Base-by-base conservation (phyloP, 1,140 invertebrate species). In the Pachypsylla venusta region DNA sequence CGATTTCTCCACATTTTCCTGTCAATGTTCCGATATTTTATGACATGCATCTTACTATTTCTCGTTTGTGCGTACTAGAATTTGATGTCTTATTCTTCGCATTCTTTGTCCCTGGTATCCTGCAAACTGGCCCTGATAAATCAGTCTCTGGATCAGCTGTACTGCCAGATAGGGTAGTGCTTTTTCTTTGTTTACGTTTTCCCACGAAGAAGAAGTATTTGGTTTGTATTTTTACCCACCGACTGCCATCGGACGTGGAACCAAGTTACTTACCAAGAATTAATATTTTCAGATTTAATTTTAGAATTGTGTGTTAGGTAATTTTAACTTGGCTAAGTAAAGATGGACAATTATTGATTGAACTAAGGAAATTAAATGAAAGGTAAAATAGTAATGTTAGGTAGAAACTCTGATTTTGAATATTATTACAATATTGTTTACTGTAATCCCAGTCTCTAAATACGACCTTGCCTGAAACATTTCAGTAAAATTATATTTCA, bases 141-240 rank as follows among this genome's bases (percentile, higher is more conserved):
- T 48, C 42, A 48, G n/a, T n/a, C 42, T n/a, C 42, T 48, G 42
- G 42, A 48, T 48, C 42, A 48, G 42, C 42, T 7, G n/a, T 48
- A n/a, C 4, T 48, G 42, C 42, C 42, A 48, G 42, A n/a, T 22
- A 48, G 42, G 42, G 42, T 48, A 48, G 42, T 48, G 42, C 42
- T 48, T 5, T 48, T 35, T 35, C 30, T 48, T 48, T 48, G 42
- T 22, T 4, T 5, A 5, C 4, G 4, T 4, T 48, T 48, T 48
- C n/a, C 42, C 42, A 48, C 22, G 42, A 48, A 48, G 42, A 48
- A 48, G 5, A 48, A 48, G 42, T 4, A 19, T 48, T 48, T 4
- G n/a, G 7, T 48, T 48, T 4, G 42, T n/a, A 4, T 48, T 48
- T 48, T 48, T 48, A 48, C 42, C n/a, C n/a, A n/a, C 42, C 42